Conservation (phyloP, 2,113 vertebrate species). For the Salvator merianae region DNA sequence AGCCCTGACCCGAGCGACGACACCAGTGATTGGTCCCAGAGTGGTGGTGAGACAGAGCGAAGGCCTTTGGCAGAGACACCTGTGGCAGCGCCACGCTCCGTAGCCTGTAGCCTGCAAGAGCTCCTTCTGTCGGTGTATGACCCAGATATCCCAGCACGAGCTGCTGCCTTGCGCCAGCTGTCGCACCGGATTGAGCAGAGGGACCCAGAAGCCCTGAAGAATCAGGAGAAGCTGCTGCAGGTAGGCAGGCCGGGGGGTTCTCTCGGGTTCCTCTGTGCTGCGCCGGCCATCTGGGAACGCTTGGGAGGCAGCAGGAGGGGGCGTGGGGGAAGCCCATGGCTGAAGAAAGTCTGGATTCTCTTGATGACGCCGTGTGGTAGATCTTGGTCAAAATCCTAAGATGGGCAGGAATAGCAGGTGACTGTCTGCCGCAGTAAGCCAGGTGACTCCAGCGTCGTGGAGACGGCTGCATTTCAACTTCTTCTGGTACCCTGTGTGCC, state of each 20-base stretch:
- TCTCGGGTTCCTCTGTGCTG: accelerated
- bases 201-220: slow-evolving; percentile 66
- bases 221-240: slow-evolving; percentile 82
- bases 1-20: accelerated
- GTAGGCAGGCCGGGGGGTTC: slow-evolving; percentile 59
- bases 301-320: accelerated
- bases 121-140: slow-evolving; percentile 83
- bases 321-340: not conserved
- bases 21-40: accelerated
- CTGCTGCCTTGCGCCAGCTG: slow-evolving; percentile 82
- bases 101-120: slow-evolving; percentile 53
- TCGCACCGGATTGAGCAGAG: slow-evolving; percentile 71
- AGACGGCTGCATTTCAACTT: not conserved
- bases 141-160: slow-evolving; percentile 82
- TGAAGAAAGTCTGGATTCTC: not conserved
- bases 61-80: accelerated
- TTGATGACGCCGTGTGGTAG: too few species aligned
- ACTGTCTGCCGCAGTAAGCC: not conserved
- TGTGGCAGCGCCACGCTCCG: accelerated
- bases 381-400: too few species aligned
- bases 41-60: accelerated
- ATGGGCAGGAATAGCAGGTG: not conserved
- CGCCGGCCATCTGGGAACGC: accelerated
- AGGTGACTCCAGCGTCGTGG: not conserved
- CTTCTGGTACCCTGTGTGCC: too few species aligned